These are phyloP conservation scores for Drosophila barbarae DNA, from an alignment of 2,888 invertebrate species.

Conservation along the genomic window DNA sequence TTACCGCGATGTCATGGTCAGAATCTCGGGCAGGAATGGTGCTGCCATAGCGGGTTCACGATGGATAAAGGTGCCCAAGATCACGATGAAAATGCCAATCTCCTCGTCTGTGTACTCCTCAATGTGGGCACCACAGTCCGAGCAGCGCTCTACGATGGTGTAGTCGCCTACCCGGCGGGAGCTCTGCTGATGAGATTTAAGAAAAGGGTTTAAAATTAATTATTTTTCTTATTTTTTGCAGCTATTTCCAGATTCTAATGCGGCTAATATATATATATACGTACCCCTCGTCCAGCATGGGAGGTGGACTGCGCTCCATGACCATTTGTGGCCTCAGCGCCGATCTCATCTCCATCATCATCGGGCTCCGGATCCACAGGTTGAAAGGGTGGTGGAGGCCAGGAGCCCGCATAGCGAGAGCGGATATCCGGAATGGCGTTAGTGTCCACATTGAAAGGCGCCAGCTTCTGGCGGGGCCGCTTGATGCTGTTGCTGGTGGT, in stretches of 20 bases:
- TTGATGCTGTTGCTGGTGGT: slow-evolving; percentile 79
- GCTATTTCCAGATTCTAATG: neutral
- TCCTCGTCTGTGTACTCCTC: slow-evolving; percentile 99
- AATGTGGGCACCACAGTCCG: slow-evolving; percentile 92
- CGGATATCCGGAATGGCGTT: slow-evolving; percentile 81
- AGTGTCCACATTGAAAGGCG: slow-evolving; percentile 81
- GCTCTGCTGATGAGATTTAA: slow-evolving; percentile 78
- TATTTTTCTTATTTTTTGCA: neutral
- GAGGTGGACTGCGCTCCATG: slow-evolving; percentile 49
- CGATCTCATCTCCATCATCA: slow-evolving; percentile 67
- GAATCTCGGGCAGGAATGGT: slow-evolving; percentile 92
- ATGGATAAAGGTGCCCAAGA: slow-evolving; percentile 96
- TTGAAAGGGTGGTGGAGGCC: slow-evolving; percentile 80
- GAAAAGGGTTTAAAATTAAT: neutral
- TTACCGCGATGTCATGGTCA: slow-evolving; percentile 92
- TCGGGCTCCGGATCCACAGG: slow-evolving; percentile 70
- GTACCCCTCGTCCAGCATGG: slow-evolving; percentile 54
- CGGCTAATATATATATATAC: neutral
- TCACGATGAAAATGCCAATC: slow-evolving; percentile 94
- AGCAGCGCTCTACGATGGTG: slow-evolving; percentile 85
- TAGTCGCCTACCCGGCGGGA: slow-evolving; percentile 85
- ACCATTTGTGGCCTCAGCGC: slow-evolving; percentile 62
- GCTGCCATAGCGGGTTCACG: slow-evolving; percentile 97
- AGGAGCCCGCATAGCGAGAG: slow-evolving; percentile 81
- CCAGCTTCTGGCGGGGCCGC: slow-evolving; percentile 81